Evolutionary conservation across 1,140 invertebrate genomes (phyloP).

Genomic region (Musca vetustissima): DNA sequence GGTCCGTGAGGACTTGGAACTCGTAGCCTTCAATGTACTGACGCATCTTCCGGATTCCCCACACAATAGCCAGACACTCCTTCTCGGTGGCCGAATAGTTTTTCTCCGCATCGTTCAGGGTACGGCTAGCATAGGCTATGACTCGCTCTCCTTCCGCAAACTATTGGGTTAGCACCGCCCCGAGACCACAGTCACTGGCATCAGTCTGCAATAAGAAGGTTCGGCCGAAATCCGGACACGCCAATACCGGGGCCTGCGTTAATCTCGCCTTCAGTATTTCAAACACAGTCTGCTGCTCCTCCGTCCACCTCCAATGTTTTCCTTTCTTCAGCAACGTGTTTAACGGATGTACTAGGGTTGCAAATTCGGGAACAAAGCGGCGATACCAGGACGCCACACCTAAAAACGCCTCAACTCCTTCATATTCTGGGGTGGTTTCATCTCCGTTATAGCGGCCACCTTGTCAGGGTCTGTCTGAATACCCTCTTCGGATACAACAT

Average conservation of each 20-base stretch:
- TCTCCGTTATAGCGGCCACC: conserved; percentile 5
- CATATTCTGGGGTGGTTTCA: background rate
- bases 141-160: conserved; percentile 33
- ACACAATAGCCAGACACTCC: conserved; percentile 57
- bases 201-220: conserved; percentile 26
- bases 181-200: conserved; percentile 28
- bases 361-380: conserved; percentile 42
- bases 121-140: conserved; percentile 38
- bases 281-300: conserved; percentile 20
- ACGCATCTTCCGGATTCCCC: conserved; percentile 19
- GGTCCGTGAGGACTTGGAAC: conserved; percentile 26
- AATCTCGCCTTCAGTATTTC: conserved; percentile 24
- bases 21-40: conserved; percentile 23
- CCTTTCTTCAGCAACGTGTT: conserved; percentile 18
- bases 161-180: conserved; percentile 35
- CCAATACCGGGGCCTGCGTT: conserved; percentile 30
- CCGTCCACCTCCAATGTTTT: background rate
- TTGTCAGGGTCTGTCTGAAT: conserved; percentile 28
- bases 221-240: conserved; percentile 28
- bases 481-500: conserved; percentile 9
- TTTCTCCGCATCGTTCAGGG: conserved; percentile 9
- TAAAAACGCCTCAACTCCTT: conserved; percentile 39
- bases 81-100: conserved; percentile 57
- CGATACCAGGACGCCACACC: conserved; percentile 51
- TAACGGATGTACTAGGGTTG: conserved; percentile 17